phyloP scores from a whole-genome alignment of 2,797 vertebrate species.

The Enteromius trimaculatus region DNA sequence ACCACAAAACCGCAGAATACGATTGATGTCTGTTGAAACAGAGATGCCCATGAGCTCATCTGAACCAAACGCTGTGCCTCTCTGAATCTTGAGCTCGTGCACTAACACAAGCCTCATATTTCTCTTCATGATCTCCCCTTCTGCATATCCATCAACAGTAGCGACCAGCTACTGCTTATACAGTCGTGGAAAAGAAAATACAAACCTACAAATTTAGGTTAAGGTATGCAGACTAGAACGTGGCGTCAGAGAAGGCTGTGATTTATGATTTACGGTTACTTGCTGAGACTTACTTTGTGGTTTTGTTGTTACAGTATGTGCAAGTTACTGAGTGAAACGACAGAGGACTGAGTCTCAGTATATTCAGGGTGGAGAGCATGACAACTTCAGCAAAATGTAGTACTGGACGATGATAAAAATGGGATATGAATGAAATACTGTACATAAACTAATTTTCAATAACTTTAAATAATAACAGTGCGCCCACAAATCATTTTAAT shows the following conservation, averaged over 20 bases:
- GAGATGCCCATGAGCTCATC: slow-evolving; percentile 79
- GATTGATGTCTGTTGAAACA: slow-evolving; percentile 73
- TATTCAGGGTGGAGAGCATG: slow-evolving; percentile 36
- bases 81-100: slow-evolving; percentile 39
- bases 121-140: slow-evolving; percentile 46
- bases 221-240: slow-evolving; percentile 54
- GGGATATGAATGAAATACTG: not conserved
- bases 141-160: slow-evolving; percentile 57
- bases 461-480: not conserved
- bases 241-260: slow-evolving; percentile 59
- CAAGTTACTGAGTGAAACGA: slow-evolving; percentile 18
- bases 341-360: slow-evolving; percentile 20
- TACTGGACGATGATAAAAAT: not conserved
- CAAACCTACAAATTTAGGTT: slow-evolving; percentile 57
- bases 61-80: slow-evolving; percentile 73
- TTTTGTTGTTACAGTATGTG: slow-evolving; percentile 50
- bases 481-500: not conserved
- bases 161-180: slow-evolving; percentile 65
- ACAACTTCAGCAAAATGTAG: not conserved
- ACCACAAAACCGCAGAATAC: slow-evolving; percentile 71
- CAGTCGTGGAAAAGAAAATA: slow-evolving; percentile 61
- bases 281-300: slow-evolving; percentile 53
- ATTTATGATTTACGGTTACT: slow-evolving; percentile 64
- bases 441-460: not conserved
- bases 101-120: slow-evolving; percentile 36